phyloP scores from a whole-genome alignment of 2,797 vertebrate species.

The Masticophis lateralis region DNA sequence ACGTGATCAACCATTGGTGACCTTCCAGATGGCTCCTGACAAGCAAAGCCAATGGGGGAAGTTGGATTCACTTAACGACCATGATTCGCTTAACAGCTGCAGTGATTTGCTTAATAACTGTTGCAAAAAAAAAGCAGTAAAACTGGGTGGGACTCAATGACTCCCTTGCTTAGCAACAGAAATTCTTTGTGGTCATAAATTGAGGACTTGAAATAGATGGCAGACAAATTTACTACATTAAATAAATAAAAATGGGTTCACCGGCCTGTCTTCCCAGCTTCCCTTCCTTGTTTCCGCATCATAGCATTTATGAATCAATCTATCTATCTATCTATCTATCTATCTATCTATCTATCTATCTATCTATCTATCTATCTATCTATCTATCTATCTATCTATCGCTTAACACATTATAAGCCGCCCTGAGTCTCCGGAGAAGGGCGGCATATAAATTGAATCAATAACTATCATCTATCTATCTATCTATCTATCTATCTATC shows the following conservation, averaged over 20 bases:
- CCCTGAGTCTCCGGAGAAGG: too few relatives aligned
- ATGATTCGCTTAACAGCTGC: neutral
- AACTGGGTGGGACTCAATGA: neutral
- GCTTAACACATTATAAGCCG: too few relatives aligned
- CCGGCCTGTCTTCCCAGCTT: neutral
- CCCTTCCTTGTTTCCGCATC: neutral
- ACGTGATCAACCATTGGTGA: accelerated
- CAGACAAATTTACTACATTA: neutral
- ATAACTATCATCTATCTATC: too few relatives aligned
- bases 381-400: too few relatives aligned
- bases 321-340: too few relatives aligned
- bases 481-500: too few relatives aligned
- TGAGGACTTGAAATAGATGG: neutral
- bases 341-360: too few relatives aligned
- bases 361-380: too few relatives aligned
- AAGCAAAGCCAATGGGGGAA: neutral
- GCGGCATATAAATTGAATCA: too few relatives aligned
- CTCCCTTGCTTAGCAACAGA: neutral
- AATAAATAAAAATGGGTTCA: neutral
- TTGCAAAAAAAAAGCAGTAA: neutral
- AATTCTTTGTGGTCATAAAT: neutral
- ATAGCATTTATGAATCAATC: neutral
- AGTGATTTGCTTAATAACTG: neutral
- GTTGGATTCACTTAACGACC: neutral
- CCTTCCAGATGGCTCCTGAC: neutral